Percentiles rank a stretch among this genome's conserved stretches.
Evolutionary conservation across 2,113 vertebrate species (phyloP).

Genomic region (Strix uralensis): DNA sequence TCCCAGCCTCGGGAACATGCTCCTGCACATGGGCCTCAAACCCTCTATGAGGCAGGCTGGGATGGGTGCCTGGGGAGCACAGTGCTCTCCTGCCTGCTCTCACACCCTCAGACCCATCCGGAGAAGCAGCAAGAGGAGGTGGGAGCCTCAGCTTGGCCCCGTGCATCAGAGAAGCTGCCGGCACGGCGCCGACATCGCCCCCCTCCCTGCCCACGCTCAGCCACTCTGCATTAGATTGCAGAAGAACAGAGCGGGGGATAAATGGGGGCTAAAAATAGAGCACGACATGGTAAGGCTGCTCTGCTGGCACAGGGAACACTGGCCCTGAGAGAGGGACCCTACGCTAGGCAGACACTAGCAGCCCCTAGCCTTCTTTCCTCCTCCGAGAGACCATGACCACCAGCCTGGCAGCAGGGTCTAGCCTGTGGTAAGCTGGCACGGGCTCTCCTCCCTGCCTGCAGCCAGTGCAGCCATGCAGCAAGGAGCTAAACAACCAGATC

Average conservation of each 20-base stretch:
- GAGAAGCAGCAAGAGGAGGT: neutral
- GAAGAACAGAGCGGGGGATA: neutral
- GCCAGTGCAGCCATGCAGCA: neutral
- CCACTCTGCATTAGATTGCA: neutral
- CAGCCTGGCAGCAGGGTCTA: neutral
- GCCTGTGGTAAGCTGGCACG: neutral
- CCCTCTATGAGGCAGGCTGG: neutral
- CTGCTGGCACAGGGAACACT: neutral
- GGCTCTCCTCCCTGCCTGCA: neutral
- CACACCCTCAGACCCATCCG: neutral
- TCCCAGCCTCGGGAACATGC: neutral
- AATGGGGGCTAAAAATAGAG: conserved; percentile 35
- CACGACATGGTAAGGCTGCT: neutral
- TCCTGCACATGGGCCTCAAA: rapidly evolving
- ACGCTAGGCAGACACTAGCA: neutral
- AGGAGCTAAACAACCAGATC: neutral
- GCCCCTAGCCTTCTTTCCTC: neutral
- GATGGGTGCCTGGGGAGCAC: neutral
- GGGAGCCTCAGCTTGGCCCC: neutral
- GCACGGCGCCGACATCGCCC: rapidly evolving
- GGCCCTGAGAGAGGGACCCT: neutral
- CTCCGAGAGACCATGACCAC: neutral
- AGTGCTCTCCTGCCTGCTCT: neutral
- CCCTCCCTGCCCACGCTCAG: neutral
- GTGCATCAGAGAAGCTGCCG: neutral